Base-by-base conservation (phyloP, 2,888 invertebrate genomes). In the Philaethria dido region DNA sequence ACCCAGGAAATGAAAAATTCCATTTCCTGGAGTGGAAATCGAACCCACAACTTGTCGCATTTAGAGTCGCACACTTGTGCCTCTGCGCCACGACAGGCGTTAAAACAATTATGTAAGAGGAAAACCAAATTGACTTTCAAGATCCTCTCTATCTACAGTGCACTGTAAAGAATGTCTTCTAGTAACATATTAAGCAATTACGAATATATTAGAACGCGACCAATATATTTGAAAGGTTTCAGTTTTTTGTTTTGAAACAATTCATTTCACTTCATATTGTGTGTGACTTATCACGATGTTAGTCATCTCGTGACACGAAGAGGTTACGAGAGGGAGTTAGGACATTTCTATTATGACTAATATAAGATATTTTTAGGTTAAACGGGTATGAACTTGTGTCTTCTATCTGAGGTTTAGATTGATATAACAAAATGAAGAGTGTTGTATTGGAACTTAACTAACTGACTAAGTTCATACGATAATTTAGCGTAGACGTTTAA, bases 271-370 rank as follows among this genome's bases (percentile, higher is more conserved):
- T 52, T 52, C n/a, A 52, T 18, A 33, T 33, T 52, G 52, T 50
- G 0, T 3, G 50, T 33, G 52, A 52, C 52, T 52, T 52, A 52
- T 52, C 52, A 33, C 52, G 52, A 52, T 16, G 52, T 33, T 11
- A 52, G 22, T 9, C 16, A 18, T 11, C 29, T 29, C 52, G 52
- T 52, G 52, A 33, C 52, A 33, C 29, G n/a, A n/a, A n/a, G n/a
- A n/a, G n/a, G n/a, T n/a, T n/a, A n/a, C 33, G 11, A 16, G 33
- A 16, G 11, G 29, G 16, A 16, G 52, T 33, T 29, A 52, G 52
- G 16, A 52, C 33, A 18, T 33, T 52, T 52, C 52, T 52, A 50
- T 25, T 25, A 29, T 52, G 52, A 52, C 16, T 52, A 52, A 52
- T 33, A 33, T 11, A 11, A 9, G 13, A 33, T 16, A 33, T 18